phyloP scores from a whole-genome alignment of 2,888 invertebrate species.

The Toxonevra muliebris region DNA sequence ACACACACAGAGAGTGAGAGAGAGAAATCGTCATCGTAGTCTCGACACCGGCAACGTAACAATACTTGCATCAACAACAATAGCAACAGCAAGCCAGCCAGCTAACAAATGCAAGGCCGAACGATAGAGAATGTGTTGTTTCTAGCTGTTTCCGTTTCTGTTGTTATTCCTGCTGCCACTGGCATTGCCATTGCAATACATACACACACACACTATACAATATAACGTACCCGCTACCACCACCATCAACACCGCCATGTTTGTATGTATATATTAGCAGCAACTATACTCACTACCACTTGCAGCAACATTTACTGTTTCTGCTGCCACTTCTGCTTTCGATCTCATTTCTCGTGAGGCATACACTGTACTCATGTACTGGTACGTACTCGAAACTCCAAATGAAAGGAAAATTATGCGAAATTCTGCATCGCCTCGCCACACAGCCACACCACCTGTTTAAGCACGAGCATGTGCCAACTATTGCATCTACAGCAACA shows the following conservation, averaged over 20 bases:
- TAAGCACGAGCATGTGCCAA: constrained; percentile 4
- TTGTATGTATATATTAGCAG: too few relatives aligned
- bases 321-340: constrained; percentile 7
- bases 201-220: background rate
- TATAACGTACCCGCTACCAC: background rate
- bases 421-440: too few relatives aligned
- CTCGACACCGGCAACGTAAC: background rate
- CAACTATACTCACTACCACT: too few relatives aligned
- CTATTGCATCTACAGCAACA: background rate
- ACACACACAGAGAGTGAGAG: too few relatives aligned
- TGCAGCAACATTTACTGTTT: background rate
- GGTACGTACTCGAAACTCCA: constrained; percentile 23
- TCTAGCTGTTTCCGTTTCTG: background rate
- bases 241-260: background rate
- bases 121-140: background rate
- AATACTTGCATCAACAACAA: background rate
- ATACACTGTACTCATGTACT: background rate
- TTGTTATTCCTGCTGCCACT: background rate
- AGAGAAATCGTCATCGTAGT: background rate
- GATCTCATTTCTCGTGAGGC: constrained; percentile 17
- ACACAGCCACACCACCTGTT: background rate
- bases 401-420: constrained; percentile 27
- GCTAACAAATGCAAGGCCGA: background rate
- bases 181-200: background rate
- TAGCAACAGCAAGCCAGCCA: background rate